Conservation (phyloP, 2,888 invertebrate genomes). For the Chymomyza caudatula region DNA sequence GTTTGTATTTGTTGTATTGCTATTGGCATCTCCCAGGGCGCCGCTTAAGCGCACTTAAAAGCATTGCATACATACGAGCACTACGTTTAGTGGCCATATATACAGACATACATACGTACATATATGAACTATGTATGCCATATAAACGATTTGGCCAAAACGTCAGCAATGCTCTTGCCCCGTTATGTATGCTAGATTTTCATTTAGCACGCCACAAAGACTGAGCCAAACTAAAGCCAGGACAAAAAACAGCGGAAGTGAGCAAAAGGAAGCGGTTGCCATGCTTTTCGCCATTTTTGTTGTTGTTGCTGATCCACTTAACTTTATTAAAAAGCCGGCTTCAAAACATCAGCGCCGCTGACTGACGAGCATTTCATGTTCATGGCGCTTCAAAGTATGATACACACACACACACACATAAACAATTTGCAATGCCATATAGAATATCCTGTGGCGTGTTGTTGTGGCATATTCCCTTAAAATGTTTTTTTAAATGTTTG, state of each 20-base stretch:
- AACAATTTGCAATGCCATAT: slow-evolving; percentile 56
- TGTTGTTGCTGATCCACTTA: slow-evolving; percentile 48
- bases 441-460: slow-evolving; percentile 51
- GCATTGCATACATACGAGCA: background rate
- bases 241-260: background rate
- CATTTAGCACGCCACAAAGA: slow-evolving; percentile 43
- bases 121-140: background rate
- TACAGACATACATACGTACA: background rate
- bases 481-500: slow-evolving; percentile 61
- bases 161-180: background rate
- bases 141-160: slow-evolving; percentile 21
- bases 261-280: slow-evolving; percentile 18
- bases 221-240: background rate
- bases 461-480: slow-evolving; percentile 34
- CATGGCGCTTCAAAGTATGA: slow-evolving; percentile 22
- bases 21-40: background rate
- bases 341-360: slow-evolving; percentile 12
- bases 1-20: background rate
- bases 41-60: background rate
- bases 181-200: slow-evolving; percentile 32
- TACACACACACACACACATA: slow-evolving; percentile 14
- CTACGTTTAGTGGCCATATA: background rate
- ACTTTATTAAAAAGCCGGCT: slow-evolving; percentile 52
- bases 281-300: slow-evolving; percentile 17
- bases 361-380: slow-evolving; percentile 13